These are phyloP conservation scores for Marronus borbonicus DNA, from an alignment of 2,888 invertebrate species.

Conservation along the genomic window DNA sequence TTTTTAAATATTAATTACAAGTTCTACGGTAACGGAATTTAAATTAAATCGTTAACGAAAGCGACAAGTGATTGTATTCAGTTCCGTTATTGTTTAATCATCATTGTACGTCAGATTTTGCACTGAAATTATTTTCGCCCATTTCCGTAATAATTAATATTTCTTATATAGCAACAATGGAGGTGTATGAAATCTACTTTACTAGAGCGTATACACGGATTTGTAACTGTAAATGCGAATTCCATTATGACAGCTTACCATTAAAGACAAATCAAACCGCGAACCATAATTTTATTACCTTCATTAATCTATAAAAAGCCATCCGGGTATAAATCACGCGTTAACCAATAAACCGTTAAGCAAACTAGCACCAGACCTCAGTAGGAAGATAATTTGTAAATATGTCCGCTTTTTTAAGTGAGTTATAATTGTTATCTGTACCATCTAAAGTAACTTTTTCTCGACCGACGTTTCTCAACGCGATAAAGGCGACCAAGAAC, in stretches of 20 bases:
- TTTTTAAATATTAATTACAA: no score
- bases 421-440: constrained; percentile 45
- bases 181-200: no score
- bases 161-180: no score
- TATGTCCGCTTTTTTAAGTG: constrained; percentile 44
- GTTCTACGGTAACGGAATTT: no score
- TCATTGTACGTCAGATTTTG: no score
- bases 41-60: no score
- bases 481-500: constrained; percentile 41
- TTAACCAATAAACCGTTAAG: constrained; percentile 26
- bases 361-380: constrained; percentile 11
- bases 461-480: constrained; percentile 19
- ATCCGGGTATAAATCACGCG: constrained; percentile 22
- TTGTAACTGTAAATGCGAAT: constrained; percentile 16
- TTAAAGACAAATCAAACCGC: constrained; percentile 4
- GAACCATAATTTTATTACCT: constrained; percentile 22
- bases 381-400: constrained; percentile 42
- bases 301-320: constrained; percentile 26
- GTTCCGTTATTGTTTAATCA: no score
- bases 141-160: no score
- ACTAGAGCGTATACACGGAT: not conserved
- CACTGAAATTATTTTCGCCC: no score
- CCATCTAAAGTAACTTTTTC: constrained; percentile 42
- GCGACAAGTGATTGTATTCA: no score
- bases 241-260: constrained; percentile 1